These are phyloP conservation scores for Erpetoichthys calabaricus DNA, from an alignment of 2,797 vertebrate genomes.

Conservation along the genomic window DNA sequence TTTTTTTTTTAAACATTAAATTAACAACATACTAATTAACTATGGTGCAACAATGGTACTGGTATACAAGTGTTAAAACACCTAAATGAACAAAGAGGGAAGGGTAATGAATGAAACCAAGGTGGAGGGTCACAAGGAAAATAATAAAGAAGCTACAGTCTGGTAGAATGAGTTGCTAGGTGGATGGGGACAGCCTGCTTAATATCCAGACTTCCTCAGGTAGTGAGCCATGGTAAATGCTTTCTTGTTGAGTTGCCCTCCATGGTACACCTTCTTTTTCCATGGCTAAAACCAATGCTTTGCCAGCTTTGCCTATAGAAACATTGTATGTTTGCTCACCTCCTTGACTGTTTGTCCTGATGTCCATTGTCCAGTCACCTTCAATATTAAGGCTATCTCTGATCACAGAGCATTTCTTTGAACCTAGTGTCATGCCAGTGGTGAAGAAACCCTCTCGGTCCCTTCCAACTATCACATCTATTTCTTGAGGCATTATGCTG, in stretches of 20 bases:
- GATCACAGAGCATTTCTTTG: constrained; percentile 96
- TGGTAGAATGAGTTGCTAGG: constrained; percentile 71
- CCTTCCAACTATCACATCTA: constrained; percentile 78
- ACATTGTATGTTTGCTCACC: constrained; percentile 93
- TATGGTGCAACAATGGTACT: constrained; percentile 59
- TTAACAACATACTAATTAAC: constrained; percentile 37
- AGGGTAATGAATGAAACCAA: neutral
- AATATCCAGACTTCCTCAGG: constrained; percentile 83
- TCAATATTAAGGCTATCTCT: constrained; percentile 82
- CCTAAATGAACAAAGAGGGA: constrained; percentile 29
- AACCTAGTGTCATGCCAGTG: constrained; percentile 77
- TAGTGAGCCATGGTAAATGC: constrained; percentile 69
- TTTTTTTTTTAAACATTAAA: constrained; percentile 38
- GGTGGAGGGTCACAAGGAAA: constrained; percentile 27
- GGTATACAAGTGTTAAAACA: constrained; percentile 52
- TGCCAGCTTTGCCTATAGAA: constrained; percentile 75
- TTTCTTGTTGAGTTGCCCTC: constrained; percentile 88
- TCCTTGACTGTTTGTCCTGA: constrained; percentile 93
- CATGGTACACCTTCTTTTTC: constrained; percentile 87
- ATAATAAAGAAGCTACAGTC: constrained; percentile 56
- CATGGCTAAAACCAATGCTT: constrained; percentile 89
- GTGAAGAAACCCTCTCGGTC: constrained; percentile 84
- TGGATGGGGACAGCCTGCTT: constrained; percentile 75
- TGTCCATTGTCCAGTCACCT: constrained; percentile 90
- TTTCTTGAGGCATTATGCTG: constrained; percentile 75